phyloP scores from a whole-genome alignment of 2,797 vertebrate species.

The Yasuhikotakia modesta region DNA sequence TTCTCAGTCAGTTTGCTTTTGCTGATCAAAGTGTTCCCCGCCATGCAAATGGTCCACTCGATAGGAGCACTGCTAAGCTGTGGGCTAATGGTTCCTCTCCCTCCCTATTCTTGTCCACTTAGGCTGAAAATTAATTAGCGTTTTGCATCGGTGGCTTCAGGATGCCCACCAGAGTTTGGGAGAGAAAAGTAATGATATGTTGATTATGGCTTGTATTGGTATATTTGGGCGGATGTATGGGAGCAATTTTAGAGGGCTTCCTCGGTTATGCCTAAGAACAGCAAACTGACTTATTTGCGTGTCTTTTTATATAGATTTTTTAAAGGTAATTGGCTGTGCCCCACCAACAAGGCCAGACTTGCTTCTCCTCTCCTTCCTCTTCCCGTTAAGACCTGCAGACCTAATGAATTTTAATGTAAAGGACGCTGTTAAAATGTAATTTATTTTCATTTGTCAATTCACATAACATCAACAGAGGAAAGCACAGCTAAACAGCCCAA shows the following conservation, averaged over 20 bases:
- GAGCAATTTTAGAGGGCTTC: slow-evolving; percentile 10
- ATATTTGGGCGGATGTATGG: slow-evolving; percentile 44
- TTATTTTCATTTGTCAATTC: slow-evolving; percentile 53
- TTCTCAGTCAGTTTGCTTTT: slow-evolving; percentile 41
- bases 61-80: slow-evolving; percentile 57
- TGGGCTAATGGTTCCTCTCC: slow-evolving; percentile 61
- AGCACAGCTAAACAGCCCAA: slow-evolving; percentile 37
- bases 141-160: slow-evolving; percentile 64
- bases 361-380: neutral
- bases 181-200: slow-evolving; percentile 1
- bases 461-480: slow-evolving; percentile 51
- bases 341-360: slow-evolving; percentile 5
- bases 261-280: neutral
- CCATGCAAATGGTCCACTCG: slow-evolving; percentile 58
- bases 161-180: slow-evolving; percentile 52
- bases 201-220: slow-evolving; percentile 45
- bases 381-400: slow-evolving; percentile 9
- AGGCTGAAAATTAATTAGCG: slow-evolving; percentile 72
- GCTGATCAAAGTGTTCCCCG: slow-evolving; percentile 63
- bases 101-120: slow-evolving; percentile 63
- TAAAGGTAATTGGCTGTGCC: slow-evolving; percentile 14
- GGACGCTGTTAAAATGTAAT: slow-evolving; percentile 36
- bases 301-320: slow-evolving; percentile 23
- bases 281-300: neutral
- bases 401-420: slow-evolving; percentile 48